Base-by-base conservation (phyloP, 1,140 invertebrate genomes). In the Lepidotrigona ventralis region DNA sequence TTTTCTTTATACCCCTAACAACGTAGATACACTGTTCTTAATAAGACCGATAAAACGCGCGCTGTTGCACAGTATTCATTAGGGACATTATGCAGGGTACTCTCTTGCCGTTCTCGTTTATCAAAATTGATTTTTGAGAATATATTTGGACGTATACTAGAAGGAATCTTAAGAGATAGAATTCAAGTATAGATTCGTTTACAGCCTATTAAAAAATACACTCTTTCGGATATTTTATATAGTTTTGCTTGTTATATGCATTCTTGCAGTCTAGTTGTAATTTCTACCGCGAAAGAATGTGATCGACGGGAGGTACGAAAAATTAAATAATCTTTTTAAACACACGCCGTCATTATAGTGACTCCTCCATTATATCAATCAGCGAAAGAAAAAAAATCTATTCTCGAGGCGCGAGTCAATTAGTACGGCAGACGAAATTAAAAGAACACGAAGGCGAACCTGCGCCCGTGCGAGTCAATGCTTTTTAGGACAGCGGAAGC, bases 351-450 rank as follows among this genome's bases (percentile, higher is more conserved):
- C 70, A 17, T 51, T 46, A 46, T 46, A 46, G 69, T 70, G 51
- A 26, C 63, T 75, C 46, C 69, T 79, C 75, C 70, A 68, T 88
- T 90, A 85, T 85, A 90, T 89, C 88, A 92, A 91, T 92, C 90
- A 90, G 88, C 89, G 88, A 90, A 79, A 84, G 60, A 70, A 72
- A 68, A n/a, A 51, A n/a, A 6, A 64, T 64, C 4, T 19, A 33
- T 84, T 60, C 78, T 81, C 77, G 73, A 79, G 70, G 76, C 74
- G 69, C 83, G 78, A 83, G 78, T 87, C 85, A 68, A 84, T 83
- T 80, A 77, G 71, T 54, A n/a, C 17, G 60, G 33, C 33, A 39
- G 33, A 54, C 63, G 6, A 89, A 91, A 90, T 91, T 86, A 88
- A 90, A 90, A 88, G 86, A 82, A 79, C 64, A 74, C 74, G 74